Percentiles rank a stretch among this genome's conserved stretches.
Conservation (phyloP, 1,140 invertebrate genomes). For the Myzus persicae region DNA sequence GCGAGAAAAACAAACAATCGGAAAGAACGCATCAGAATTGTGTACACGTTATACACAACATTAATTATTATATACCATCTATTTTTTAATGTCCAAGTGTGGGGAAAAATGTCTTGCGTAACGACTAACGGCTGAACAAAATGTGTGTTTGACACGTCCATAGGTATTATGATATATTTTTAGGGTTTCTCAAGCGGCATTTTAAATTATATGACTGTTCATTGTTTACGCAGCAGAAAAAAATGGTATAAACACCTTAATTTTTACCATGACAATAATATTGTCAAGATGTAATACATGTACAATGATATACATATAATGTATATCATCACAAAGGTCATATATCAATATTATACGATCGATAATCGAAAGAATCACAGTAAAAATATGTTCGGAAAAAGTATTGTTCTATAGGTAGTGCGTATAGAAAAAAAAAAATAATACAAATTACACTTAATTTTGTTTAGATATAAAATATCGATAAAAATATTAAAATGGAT, state of each 20-base stretch:
- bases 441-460: no score
- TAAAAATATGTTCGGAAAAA: no score
- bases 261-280: neutral
- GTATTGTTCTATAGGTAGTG: no score
- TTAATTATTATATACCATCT: neutral
- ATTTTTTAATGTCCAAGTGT: neutral
- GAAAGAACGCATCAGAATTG: neutral
- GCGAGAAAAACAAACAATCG: slow-evolving; percentile 4
- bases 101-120: neutral
- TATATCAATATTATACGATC: no score
- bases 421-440: no score
- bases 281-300: neutral
- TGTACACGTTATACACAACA: neutral
- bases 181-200: neutral
- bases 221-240: neutral
- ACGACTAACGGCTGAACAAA: neutral
- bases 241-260: neutral
- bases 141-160: neutral
- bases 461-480: no score
- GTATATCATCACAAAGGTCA: no score
- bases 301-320: no score
- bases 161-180: neutral
- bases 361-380: no score
- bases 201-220: neutral
- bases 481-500: no score